Evolutionary conservation across 2,113 vertebrate genomes (phyloP), one percentile per base, ranked within the genome.

Genomic region (Bagarius yarrelli): DNA sequence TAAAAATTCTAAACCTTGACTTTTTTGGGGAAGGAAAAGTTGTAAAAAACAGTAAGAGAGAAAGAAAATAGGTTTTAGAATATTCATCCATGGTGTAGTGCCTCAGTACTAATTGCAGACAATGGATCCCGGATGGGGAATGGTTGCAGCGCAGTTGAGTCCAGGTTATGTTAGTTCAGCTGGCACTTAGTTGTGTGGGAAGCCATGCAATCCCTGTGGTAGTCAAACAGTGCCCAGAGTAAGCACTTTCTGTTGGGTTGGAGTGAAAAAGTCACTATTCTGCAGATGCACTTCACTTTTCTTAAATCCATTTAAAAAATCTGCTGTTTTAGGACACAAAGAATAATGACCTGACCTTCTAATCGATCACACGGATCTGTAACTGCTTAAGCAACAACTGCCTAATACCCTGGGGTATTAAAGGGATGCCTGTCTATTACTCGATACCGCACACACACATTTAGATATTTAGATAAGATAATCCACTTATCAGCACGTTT

Each of bases 91-190:
- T 75, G 50, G 83, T 81, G 82, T 86, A 85, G 81, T 85, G 86
- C 81, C 72, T 86, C 72, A 73, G 79, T 89, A 85, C 87, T 90
- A 91, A 92, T 91, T 90, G 88, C 86, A 75, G 87, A 90, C 90
- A 92, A 91, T 91, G 89, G 87, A 88, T 89, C 86, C 90, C 86
- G 91, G 89, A 88, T 91, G 90, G 86, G 88, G 84, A 88, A 85
- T 88, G 89, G 89, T 85, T 88, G 86, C 69, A 89, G 78, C 77
- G 83, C 80, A 84, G 86, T 85, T 84, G 82, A 78, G 84, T 84
- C 84, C 85, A 87, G 85, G 87, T 88, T 86, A 82, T 78, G 87
- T 89, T 91, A 87, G 85, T 88, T 88, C 84, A 88, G 86, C 87
- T 85, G 85, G 84, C 70, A 84, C 70, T 79, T 79, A 81, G 81